Evolutionary conservation across 2,113 vertebrate species (phyloP).

Genomic region (Oreocharis arfaki): DNA sequence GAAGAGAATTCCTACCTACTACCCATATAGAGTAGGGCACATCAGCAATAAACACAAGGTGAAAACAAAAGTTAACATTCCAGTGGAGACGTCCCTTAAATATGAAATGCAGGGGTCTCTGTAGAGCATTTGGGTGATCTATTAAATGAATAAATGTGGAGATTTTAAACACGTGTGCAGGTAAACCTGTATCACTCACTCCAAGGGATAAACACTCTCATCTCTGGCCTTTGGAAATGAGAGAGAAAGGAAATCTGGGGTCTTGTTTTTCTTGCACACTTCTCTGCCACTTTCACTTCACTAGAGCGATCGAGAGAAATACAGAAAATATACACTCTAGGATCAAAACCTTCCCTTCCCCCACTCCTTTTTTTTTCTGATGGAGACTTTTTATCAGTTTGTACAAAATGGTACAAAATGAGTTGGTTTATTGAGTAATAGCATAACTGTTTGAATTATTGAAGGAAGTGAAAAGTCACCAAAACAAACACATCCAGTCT

Average conservation of each 20-base stretch:
- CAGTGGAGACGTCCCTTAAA: background rate
- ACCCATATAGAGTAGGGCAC: background rate
- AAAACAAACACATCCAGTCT: constrained; percentile 47
- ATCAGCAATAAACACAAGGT: background rate
- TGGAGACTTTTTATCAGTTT: background rate
- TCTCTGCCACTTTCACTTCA: background rate
- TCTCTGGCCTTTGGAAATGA: background rate
- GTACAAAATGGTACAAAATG: background rate
- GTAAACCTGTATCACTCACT: background rate
- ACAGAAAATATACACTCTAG: background rate
- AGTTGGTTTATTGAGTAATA: background rate
- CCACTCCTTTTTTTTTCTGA: background rate
- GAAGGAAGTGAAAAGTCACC: constrained; percentile 43
- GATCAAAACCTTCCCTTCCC: background rate
- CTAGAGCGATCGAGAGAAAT: background rate
- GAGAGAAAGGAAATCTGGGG: background rate
- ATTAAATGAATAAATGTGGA: background rate
- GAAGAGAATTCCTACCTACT: background rate
- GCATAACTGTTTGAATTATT: constrained; percentile 42
- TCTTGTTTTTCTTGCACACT: background rate
- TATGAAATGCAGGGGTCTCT: background rate
- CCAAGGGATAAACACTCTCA: background rate
- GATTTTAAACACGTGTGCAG: background rate
- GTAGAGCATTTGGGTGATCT: background rate
- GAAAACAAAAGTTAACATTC: background rate